Conservation (phyloP, 1,140 invertebrate species). For the Hypsibius dujardini region DNA sequence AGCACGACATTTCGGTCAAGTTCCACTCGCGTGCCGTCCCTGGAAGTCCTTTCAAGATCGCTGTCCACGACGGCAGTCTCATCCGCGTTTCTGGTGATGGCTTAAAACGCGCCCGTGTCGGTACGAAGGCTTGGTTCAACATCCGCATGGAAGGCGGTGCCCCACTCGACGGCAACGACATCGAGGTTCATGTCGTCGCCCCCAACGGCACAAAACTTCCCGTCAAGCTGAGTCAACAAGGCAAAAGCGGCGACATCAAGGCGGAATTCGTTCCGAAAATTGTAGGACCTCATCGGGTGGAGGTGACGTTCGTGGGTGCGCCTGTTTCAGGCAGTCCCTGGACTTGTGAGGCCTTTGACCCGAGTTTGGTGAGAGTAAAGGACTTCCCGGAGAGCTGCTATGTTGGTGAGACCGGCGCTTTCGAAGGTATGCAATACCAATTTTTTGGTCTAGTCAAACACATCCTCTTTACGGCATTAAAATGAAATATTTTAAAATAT, state of each 20-base stretch:
- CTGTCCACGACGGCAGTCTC: constrained; percentile 71
- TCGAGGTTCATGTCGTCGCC: constrained; percentile 13
- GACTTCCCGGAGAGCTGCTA: constrained; percentile 30
- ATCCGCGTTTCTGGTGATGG: constrained; percentile 55
- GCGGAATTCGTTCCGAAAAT: constrained; percentile 14
- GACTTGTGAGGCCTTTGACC: constrained; percentile 81
- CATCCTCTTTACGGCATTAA: too few species aligned
- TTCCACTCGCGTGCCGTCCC: constrained; percentile 71
- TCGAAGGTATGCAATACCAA: constrained; percentile 28
- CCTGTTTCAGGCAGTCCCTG: constrained; percentile 85
- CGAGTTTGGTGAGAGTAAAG: constrained; percentile 46
- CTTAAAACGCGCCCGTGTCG: not conserved
- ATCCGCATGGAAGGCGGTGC: constrained; percentile 83
- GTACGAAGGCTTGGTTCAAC: constrained; percentile 51
- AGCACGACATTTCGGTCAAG: constrained; percentile 74
- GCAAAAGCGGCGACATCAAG: not conserved
- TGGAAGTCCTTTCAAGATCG: constrained; percentile 74
- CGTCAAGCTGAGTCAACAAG: constrained; percentile 16
- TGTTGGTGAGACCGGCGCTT: constrained; percentile 32
- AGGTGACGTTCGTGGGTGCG: constrained; percentile 77
- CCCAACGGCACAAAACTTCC: constrained; percentile 17
- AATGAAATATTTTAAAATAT: too few species aligned
- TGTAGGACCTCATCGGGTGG: constrained; percentile 52
- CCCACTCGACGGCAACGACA: constrained; percentile 46
- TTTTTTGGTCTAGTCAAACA: too few species aligned